A percentile compares a stretch with the other conserved stretches of the same genome.
phyloP scores from a whole-genome alignment of 2,113 vertebrate genomes.

The Rhagologus leucostigma region DNA sequence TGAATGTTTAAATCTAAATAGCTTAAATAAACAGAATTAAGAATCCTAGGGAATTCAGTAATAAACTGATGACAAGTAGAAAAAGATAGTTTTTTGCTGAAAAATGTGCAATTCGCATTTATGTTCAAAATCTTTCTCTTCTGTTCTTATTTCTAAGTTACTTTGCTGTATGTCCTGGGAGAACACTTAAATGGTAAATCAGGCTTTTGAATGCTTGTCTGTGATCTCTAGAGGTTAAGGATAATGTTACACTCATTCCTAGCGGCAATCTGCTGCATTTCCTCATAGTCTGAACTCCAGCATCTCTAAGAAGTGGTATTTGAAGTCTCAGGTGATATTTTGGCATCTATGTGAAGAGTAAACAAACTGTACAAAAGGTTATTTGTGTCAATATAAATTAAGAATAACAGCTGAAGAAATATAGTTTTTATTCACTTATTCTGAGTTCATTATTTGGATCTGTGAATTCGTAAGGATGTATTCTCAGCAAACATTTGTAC shows the following conservation, averaged over 20 bases:
- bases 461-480: background rate
- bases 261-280: background rate
- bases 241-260: background rate
- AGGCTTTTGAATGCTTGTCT: background rate
- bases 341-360: background rate
- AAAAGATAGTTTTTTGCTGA: background rate
- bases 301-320: background rate
- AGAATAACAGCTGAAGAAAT: background rate
- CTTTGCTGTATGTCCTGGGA: background rate
- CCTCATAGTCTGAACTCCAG: background rate
- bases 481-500: background rate
- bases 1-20: background rate
- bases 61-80: background rate
- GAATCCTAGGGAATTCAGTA: background rate
- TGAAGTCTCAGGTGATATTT: slow-evolving; percentile 15
- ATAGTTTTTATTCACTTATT: background rate
- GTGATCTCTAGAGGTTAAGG: background rate
- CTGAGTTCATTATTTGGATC: background rate
- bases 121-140: background rate
- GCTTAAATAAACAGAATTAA: background rate
- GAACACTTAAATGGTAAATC: background rate
- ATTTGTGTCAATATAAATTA: background rate
- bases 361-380: slow-evolving; percentile 1
- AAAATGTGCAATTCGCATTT: background rate
- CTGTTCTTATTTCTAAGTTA: background rate